A percentile compares a stretch with the other conserved stretches of the same genome.
These are phyloP conservation scores for Brachyopa scutellaris DNA, from an alignment of 2,888 invertebrate genomes.

Conservation along the genomic window DNA sequence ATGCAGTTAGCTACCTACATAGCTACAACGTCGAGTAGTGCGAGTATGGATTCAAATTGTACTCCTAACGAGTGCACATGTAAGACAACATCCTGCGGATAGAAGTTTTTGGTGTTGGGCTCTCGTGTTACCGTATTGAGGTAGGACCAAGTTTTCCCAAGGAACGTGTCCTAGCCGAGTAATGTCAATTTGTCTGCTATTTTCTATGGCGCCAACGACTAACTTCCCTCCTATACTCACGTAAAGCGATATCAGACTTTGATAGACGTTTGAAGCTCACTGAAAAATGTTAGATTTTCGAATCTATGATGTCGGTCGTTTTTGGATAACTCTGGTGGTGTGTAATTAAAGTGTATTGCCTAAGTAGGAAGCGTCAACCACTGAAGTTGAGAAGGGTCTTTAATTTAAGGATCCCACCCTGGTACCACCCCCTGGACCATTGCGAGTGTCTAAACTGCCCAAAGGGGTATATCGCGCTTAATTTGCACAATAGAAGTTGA, in stretches of 20 bases:
- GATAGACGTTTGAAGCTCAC: constrained; percentile 6
- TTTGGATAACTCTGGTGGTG: neutral
- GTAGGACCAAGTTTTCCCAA: constrained; percentile 43
- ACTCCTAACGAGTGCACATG: neutral
- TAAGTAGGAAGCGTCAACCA: no score
- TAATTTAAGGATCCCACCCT: no score
- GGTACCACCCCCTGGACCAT: no score
- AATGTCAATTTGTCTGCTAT: constrained; percentile 35
- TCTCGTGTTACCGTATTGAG: constrained; percentile 24
- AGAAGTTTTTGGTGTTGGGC: neutral
- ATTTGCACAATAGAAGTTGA: neutral
- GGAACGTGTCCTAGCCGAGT: constrained; percentile 6
- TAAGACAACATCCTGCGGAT: neutral
- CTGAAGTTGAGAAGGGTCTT: no score
- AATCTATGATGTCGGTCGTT: neutral
- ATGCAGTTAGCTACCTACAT: constrained; percentile 38
- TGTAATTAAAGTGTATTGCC: no score
- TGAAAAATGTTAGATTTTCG: neutral
- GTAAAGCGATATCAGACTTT: constrained; percentile 18
- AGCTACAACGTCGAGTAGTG: neutral
- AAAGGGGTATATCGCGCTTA: constrained; percentile 13
- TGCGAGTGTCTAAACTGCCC: neutral
- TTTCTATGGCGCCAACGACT: neutral
- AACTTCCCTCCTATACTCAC: neutral
- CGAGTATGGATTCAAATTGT: neutral